These are phyloP conservation scores for Caenorhabditis doughertyi DNA, from an alignment of 2,888 invertebrate species.

Conservation along the genomic window DNA sequence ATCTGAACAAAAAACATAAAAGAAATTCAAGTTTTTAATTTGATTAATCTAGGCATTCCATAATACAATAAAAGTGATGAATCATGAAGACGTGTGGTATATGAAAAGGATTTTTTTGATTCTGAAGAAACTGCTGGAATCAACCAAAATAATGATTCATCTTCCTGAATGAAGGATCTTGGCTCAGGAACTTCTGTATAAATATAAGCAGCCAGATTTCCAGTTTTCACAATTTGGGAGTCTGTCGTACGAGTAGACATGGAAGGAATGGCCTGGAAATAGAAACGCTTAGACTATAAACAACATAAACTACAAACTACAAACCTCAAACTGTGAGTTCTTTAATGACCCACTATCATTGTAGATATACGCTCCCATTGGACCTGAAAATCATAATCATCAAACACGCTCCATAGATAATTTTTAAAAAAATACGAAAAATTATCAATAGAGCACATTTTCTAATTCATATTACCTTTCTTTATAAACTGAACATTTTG, in stretches of 20 bases:
- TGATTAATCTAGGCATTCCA: conserved; percentile 56
- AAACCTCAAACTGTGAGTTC: conserved; percentile 27
- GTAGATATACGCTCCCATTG: conserved; percentile 57
- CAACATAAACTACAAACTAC: no score
- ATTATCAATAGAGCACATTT: neutral
- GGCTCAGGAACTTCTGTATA: no score
- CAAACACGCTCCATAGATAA: neutral
- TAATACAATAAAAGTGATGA: conserved; percentile 52
- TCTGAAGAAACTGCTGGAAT: conserved; percentile 39
- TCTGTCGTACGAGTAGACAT: no score
- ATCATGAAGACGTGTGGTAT: conserved; percentile 53
- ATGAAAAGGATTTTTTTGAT: neutral
- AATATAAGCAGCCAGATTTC: no score
- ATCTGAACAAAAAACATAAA: neutral
- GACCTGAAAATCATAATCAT: conserved; percentile 11
- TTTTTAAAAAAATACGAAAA: no score
- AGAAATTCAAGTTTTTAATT: conserved; percentile 21
- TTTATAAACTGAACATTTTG: conserved; percentile 57
- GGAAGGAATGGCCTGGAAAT: no score
- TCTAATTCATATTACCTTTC: no score
- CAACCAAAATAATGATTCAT: conserved; percentile 48
- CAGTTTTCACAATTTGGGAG: no score
- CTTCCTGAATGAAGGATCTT: neutral
- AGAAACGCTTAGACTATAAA: no score
- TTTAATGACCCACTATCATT: conserved; percentile 18